Evolutionary conservation across 1,140 invertebrate genomes (phyloP), one percentile per base, ranked within the genome.

Genomic region (Chymomyza costata): DNA sequence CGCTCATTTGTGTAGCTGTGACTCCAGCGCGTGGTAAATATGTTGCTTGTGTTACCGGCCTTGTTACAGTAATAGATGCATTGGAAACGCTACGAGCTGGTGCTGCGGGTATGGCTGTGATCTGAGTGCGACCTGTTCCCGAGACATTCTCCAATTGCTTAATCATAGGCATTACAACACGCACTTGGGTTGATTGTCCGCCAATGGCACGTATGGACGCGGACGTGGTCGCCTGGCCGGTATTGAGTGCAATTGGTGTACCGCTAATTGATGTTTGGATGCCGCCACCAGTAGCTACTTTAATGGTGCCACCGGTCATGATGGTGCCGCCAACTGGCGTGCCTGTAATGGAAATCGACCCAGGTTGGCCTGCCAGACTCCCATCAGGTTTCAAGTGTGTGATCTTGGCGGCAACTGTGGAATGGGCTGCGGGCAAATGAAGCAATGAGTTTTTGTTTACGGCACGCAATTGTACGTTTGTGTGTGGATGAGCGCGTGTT

Each of bases 101-200:
- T n/a, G 71, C 59, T 11, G 82, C 73, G 32, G 84, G 82, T 62
- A 85, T 82, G 18, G 83, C 78, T 5, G 82, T 86, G 0, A 85
- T 84, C 46, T 85, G 84, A 0, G 84, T 82, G 6, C 84, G 63
- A 1, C 82, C 82, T 0, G 71, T 70, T 14, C 68, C 70, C 3
- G 78, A 80, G 3, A 74, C 81, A 56, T 69, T 78, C 37, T 85
- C 83, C 40, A 85, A 46, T 43, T 85, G 82, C 43, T 84, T 84
- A 3, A 85, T 83, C 78, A 84, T 84, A 0, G 82, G 82, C 76
- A 85, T 80, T 7, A 85, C 78, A 35, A 85, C 83, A n/a, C 83
- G 76, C 6, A 85, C 83, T 25, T 85, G 83, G 0, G 83, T 83
- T 3, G 83, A 82, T 39, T 85, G 83, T 1, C 83, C 83, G 6